Percentiles rank a stretch among this genome's conserved stretches.
Evolutionary conservation across 2,797 vertebrate genomes (phyloP).

Genomic region (Huso huso): DNA sequence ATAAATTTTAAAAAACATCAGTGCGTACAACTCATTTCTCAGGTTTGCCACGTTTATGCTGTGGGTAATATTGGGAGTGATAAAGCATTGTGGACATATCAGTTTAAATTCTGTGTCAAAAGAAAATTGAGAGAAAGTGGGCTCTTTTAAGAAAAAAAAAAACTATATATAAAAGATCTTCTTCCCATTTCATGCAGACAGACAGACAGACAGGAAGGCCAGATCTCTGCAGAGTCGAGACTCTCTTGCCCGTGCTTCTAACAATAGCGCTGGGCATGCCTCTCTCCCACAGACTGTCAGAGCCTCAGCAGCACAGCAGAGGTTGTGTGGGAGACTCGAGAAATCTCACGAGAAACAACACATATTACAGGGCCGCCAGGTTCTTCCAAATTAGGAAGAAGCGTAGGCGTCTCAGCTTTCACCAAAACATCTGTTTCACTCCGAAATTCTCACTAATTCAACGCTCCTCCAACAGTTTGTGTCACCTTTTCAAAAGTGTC

Average conservation of each 20-base stretch:
- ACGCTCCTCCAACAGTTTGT: too few relatives aligned
- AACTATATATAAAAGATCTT: too few relatives aligned
- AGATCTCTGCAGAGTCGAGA: not conserved
- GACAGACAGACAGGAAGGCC: not conserved
- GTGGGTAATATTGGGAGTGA: too few relatives aligned
- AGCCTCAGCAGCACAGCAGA: constrained; percentile 25
- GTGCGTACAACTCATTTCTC: too few relatives aligned
- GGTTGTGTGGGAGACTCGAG: constrained; percentile 30
- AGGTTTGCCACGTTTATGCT: too few relatives aligned
- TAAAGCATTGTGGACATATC: too few relatives aligned
- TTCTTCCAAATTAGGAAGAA: not conserved
- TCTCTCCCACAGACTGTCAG: constrained; percentile 15
- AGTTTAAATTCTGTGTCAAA: too few relatives aligned
- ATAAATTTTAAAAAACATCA: too few relatives aligned
- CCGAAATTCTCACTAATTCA: too few relatives aligned
- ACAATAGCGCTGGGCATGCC: not conserved
- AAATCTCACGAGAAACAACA: constrained; percentile 1
- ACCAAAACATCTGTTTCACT: not conserved
- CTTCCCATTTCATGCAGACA: constrained; percentile 20
- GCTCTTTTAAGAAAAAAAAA: too few relatives aligned
- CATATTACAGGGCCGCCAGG: constrained; percentile 5
- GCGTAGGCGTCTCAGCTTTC: not conserved
- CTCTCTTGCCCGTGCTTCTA: not conserved
- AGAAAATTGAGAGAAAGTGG: too few relatives aligned
- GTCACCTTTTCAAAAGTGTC: too few relatives aligned